phyloP scores from a whole-genome alignment of 2,888 invertebrate species.

The Euplagia quadripunctaria region DNA sequence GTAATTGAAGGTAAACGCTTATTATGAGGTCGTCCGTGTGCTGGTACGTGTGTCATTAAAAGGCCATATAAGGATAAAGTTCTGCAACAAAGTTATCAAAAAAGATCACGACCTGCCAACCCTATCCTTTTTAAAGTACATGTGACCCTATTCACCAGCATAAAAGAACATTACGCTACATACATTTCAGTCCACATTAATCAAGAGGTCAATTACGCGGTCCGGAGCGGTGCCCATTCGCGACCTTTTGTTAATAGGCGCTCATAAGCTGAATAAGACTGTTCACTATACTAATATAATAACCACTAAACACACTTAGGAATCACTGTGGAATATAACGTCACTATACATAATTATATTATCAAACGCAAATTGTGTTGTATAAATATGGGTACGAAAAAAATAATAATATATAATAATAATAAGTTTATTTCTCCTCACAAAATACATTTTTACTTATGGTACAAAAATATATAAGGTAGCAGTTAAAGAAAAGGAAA shows the following conservation, averaged over 20 bases:
- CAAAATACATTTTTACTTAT: too few relatives aligned
- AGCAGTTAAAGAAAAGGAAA: too few relatives aligned
- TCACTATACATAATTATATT: background rate
- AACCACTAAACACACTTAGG: conserved; percentile 9
- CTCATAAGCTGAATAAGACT: background rate
- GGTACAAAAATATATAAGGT: too few relatives aligned
- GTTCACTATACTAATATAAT: conserved; percentile 16
- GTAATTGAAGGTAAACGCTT: too few relatives aligned
- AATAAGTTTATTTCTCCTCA: too few relatives aligned
- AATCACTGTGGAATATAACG: conserved; percentile 1
- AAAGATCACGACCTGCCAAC: background rate
- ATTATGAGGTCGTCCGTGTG: too few relatives aligned
- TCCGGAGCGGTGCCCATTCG: conserved; percentile 37
- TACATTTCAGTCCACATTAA: conserved; percentile 51
- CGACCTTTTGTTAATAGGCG: conserved; percentile 32
- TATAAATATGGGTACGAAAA: too few relatives aligned
- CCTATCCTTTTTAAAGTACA: background rate
- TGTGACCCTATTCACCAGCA: background rate
- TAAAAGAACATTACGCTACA: background rate
- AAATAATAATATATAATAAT: too few relatives aligned
- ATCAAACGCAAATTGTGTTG: background rate
- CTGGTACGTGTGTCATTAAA: too few relatives aligned
- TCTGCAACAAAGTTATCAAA: background rate
- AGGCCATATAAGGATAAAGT: too few relatives aligned
- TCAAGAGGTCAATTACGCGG: conserved; percentile 58